Percentiles rank a stretch among this genome's conserved stretches.
Evolutionary conservation across 1,140 invertebrate genomes (phyloP).

Genomic region (Bombus sibiricus): DNA sequence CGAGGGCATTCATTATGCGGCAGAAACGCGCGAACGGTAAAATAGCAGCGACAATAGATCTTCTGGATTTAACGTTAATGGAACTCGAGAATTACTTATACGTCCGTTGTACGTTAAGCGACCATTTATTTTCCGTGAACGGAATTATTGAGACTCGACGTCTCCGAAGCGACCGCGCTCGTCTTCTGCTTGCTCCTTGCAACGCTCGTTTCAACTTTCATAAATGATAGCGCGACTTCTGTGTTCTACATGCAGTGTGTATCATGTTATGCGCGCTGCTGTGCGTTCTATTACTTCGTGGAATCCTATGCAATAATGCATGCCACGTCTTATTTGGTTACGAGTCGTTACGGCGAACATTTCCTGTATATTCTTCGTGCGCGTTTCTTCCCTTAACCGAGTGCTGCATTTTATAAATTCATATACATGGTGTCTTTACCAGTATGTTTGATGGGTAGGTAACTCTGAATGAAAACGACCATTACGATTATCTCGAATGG

Average conservation of each 20-base stretch:
- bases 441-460: neutral
- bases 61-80: constrained; percentile 42
- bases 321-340: neutral
- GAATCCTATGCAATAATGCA: neutral
- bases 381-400: neutral
- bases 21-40: constrained; percentile 23
- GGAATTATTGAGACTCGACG: constrained; percentile 15
- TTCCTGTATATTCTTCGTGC: neutral
- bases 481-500: too few species aligned
- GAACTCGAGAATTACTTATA: constrained; percentile 41
- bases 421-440: neutral
- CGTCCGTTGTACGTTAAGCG: constrained; percentile 13
- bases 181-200: neutral
- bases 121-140: constrained; percentile 11
- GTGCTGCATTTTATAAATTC: neutral
- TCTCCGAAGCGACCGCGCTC: neutral
- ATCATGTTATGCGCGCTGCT: neutral
- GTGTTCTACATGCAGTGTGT: neutral
- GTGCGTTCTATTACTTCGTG: neutral
- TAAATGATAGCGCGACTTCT: neutral
- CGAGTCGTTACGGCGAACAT: neutral
- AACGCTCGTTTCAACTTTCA: neutral
- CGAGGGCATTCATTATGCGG: constrained; percentile 24
- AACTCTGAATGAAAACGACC: too few species aligned
- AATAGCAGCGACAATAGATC: constrained; percentile 37